Conservation (phyloP, 2,113 vertebrate genomes). For the Alces alces region DNA sequence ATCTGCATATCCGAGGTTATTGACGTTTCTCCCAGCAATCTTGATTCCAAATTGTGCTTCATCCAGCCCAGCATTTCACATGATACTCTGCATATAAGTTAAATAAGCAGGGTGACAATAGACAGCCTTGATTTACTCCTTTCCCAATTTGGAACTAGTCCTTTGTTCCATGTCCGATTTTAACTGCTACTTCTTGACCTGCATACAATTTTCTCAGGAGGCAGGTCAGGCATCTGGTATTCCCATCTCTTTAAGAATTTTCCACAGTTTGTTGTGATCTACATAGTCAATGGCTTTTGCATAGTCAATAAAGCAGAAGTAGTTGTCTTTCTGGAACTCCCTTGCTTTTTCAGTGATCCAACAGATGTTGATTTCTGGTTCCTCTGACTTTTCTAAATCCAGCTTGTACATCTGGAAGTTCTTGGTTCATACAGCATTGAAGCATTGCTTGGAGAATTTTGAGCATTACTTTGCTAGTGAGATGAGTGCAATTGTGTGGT, state of each 20-base stretch:
- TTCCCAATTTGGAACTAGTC: not conserved
- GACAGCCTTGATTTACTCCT: not conserved
- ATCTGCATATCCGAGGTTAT: not conserved
- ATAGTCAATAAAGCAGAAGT: not conserved
- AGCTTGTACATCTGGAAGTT: not conserved
- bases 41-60: not conserved
- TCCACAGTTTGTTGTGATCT: not conserved
- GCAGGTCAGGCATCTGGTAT: not conserved
- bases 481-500: not conserved
- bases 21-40: not conserved
- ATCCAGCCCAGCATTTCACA: not conserved
- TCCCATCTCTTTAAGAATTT: not conserved
- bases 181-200: not conserved
- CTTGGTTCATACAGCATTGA: not conserved
- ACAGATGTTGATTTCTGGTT: not conserved
- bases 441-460: not conserved
- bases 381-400: not conserved
- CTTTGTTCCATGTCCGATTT: not conserved
- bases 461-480: not conserved
- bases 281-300: not conserved
- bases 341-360: not conserved
- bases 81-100: not conserved
- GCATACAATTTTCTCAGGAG: not conserved
- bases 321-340: not conserved
- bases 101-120: not conserved